Base-by-base conservation (phyloP, 2,888 invertebrate genomes). In the Timandra comae region DNA sequence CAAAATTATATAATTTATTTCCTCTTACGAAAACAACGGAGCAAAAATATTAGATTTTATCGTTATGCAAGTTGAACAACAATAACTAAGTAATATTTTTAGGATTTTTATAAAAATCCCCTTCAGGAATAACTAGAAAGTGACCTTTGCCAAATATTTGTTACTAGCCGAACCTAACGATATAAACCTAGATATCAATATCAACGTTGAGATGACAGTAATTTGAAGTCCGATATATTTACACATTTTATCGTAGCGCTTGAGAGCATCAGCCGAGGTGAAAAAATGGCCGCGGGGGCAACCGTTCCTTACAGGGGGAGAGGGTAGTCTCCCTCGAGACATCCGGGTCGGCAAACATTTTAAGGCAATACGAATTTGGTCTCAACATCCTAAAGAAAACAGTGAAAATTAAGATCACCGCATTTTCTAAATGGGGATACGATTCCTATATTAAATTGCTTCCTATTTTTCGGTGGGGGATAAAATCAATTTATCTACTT, bases 271-370 rank as follows among this genome's bases (percentile, higher is more conserved):
- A 25, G 23, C 28, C 13, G 34, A 51, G 43, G 60, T 51, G 53
- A 52, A 59, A 54, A 56, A 43, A 43, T 42, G 42, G 35, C 44
- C 43, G 29, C 29, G 37, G 33, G 39, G 43, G 36, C 29, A 37
- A 38, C 29, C 31, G 29, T 36, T 43, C 39, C 43, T 32, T 30
- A n/a, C n/a, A n/a, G 13, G 32, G 29, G 30, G 8, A 22, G 28
- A 43, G 52, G 56, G 43, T n/a, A 55, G 44, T 27, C 19, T 56
- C 41, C 40, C 42, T 7, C n/a, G 40, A 38, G 65, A 57, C 49
- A 53, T 43, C 46, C 36, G 55, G 56, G 48, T 43, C 46, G 42
- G 63, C 56, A 67, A 68, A 72, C 67, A 69, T 59, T 70, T 69
- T 66, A 58, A 61, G 52, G 55, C 49, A 55, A 57, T 49, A 46